Evolutionary conservation across 2,113 vertebrate genomes (phyloP).

Genomic region (Monopterus albus): DNA sequence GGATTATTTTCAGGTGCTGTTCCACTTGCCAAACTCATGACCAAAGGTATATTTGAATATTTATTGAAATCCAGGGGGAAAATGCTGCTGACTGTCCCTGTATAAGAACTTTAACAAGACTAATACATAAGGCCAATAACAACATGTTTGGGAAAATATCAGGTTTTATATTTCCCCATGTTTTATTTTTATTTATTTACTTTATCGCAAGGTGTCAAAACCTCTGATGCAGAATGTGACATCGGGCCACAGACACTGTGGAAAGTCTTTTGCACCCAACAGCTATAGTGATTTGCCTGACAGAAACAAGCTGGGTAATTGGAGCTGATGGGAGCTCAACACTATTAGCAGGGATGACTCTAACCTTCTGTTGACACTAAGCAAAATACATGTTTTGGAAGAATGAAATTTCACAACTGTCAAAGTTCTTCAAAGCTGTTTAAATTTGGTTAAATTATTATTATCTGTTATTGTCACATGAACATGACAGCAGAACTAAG

Average conservation of each 20-base stretch:
- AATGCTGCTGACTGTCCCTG: too few species aligned
- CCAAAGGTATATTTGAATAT: too few species aligned
- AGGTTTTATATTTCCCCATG: neutral
- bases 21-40: too few species aligned
- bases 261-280: neutral
- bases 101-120: too few species aligned
- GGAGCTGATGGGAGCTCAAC: conserved; percentile 1
- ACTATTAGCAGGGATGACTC: neutral
- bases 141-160: neutral
- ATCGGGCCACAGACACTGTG: neutral
- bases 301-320: neutral
- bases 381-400: too few species aligned
- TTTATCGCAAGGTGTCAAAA: neutral
- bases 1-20: neutral
- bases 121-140: too few species aligned
- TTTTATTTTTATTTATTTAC: neutral
- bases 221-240: neutral
- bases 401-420: too few species aligned
- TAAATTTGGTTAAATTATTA: too few species aligned
- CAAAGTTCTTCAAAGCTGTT: too few species aligned
- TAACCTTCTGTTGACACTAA: neutral
- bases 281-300: neutral
- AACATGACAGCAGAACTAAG: too few species aligned
- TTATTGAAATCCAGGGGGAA: too few species aligned
- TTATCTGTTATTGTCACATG: too few species aligned